Evolutionary conservation across 2,797 vertebrate genomes (phyloP), one percentile per base, ranked within the genome.

Genomic region (Enteromius thamalakanensis): DNA sequence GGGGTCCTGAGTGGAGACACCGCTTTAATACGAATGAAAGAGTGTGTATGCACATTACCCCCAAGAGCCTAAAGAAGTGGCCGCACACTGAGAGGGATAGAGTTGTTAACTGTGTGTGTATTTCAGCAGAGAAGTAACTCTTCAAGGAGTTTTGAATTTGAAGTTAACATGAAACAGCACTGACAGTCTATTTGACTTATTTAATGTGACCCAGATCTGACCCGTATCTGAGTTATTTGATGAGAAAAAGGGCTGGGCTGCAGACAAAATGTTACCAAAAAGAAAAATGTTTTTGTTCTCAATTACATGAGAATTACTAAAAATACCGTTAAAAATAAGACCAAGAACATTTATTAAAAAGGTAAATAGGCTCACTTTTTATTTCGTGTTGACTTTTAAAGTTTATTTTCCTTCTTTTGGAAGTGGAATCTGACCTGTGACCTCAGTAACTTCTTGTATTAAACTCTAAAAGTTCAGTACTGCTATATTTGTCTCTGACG

Each of bases 11-110:
- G 14, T 72, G 89, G 89, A 93, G 89, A 84, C 88, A 87, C 84
- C 67, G 19, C 82, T 93, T 94, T 94, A 93, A 94, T 93, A 92
- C 91, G 91, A 92, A 93, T 58, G 84, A 92, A 90, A 89, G 88
- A 23, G 67, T 72, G 40, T 37, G 69, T 58, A 60, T 76, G 82
- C 6, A 55, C 21, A 89, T 90, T 87, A 89, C 88, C 90, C 89
- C 89, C 89, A 77, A 70, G 23, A 89, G 90, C 85, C 85, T 89
- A 91, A 91, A 89, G 91, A 93, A 91, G 86, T 86, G 90, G 87
- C 88, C 87, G 87, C 84, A 78, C 87, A 92, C 88, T 58, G 91
- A 90, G 89, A 90, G 89, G 26, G 37, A 69, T 65, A 60, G 15
- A 11, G 67, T 47, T 72, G 69, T 65, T 83, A 81, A 72, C 37